These are phyloP conservation scores for Lithophane socia DNA, from an alignment of 2,888 invertebrate genomes.

Conservation along the genomic window DNA sequence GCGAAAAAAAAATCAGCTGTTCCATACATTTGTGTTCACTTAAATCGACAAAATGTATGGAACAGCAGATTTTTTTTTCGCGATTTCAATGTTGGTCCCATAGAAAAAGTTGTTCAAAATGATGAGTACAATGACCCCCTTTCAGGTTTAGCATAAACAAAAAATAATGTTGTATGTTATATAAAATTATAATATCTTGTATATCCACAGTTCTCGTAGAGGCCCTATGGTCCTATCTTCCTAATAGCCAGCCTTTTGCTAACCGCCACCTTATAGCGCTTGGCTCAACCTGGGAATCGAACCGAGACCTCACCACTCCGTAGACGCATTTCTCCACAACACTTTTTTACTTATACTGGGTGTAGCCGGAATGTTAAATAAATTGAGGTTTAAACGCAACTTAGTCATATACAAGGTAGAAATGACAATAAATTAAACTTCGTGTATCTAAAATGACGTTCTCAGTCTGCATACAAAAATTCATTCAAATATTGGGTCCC, in stretches of 20 bases:
- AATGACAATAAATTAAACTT: neutral
- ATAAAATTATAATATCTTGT: conserved; percentile 10
- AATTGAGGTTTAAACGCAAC: neutral
- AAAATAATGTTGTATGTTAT: too few species aligned
- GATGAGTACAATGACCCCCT: too few species aligned
- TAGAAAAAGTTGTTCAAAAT: too few species aligned
- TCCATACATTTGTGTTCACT: too few species aligned
- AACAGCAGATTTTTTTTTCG: too few species aligned
- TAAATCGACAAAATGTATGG: too few species aligned
- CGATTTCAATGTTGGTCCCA: too few species aligned
- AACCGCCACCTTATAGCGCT: conserved; percentile 13
- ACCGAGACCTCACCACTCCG: conserved; percentile 1
- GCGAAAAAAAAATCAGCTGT: too few species aligned
- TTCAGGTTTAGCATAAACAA: too few species aligned
- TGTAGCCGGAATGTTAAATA: neutral
- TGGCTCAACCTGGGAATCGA: neutral
- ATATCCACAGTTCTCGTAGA: conserved; percentile 35
- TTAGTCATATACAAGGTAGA: neutral
- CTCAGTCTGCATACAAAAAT: too few species aligned
- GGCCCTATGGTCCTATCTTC: conserved; percentile 14
- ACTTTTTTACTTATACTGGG: neutral
- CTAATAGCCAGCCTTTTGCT: conserved; percentile 17
- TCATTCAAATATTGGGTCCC: too few species aligned
- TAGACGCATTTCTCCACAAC: conserved; percentile 17
- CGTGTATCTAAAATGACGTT: neutral